phyloP scores from a whole-genome alignment of 1,140 invertebrate species.

The Drosophila tsacasi region DNA sequence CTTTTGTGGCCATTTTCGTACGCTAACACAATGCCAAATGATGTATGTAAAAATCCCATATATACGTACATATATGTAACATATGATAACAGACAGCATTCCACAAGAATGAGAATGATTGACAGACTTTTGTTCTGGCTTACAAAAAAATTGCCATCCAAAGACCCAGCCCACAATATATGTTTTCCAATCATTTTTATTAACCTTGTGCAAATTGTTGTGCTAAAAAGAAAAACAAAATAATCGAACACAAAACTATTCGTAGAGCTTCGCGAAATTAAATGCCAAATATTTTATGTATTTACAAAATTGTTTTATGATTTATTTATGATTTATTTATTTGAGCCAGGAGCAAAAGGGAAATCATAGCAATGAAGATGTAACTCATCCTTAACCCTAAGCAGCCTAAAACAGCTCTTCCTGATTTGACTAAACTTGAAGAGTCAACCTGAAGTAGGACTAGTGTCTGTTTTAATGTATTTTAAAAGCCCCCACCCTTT shows the following conservation, averaged over 20 bases:
- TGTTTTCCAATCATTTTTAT: conserved; percentile 29
- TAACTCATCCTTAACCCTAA: conserved; percentile 7
- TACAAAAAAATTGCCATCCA: conserved; percentile 49
- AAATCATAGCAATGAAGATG: conserved; percentile 14
- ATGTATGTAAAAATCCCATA: conserved; percentile 41
- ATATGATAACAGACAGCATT: conserved; percentile 51
- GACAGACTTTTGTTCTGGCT: conserved; percentile 50
- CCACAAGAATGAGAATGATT: conserved; percentile 70
- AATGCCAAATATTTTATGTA: conserved; percentile 79
- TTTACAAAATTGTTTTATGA: conserved; percentile 67
- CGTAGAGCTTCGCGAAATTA: conserved; percentile 75
- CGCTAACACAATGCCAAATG: conserved; percentile 56
- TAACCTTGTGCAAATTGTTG: conserved; percentile 47
- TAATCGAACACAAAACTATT: conserved; percentile 44
- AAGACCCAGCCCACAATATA: conserved; percentile 53
- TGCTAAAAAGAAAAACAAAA: conserved; percentile 32
- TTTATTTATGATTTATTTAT: conserved; percentile 38
- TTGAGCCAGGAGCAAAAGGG: conserved; percentile 23
- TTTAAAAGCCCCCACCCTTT: background rate
- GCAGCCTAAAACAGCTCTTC: background rate
- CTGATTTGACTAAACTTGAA: background rate
- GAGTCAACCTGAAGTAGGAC: background rate
- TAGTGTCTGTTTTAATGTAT: background rate
- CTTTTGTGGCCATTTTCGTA: conserved; percentile 37
- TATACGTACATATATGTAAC: conserved; percentile 29